Conservation (phyloP, 2,797 vertebrate genomes). For the Squalus acanthias region DNA sequence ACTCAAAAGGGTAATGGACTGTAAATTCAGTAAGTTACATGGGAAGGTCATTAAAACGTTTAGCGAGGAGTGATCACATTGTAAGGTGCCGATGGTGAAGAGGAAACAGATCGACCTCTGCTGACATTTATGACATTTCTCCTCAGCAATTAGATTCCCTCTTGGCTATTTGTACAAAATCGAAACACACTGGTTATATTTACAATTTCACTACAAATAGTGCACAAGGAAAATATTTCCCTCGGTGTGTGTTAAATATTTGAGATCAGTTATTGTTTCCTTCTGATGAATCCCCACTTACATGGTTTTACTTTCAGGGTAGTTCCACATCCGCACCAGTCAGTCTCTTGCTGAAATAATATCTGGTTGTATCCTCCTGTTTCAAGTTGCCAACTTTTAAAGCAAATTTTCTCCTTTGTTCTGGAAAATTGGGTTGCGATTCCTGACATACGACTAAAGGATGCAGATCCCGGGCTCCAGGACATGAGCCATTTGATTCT, state of each 20-base stretch:
- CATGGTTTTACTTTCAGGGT: not conserved
- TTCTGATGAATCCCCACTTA: not conserved
- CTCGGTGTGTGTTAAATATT: not conserved
- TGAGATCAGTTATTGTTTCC: not conserved
- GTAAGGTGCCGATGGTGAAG: not conserved
- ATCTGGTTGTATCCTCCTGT: not conserved
- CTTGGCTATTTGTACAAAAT: not conserved
- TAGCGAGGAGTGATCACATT: no score
- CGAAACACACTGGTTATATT: no score
- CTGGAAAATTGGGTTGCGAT: not conserved
- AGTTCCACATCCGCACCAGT: not conserved
- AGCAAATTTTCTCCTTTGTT: not conserved
- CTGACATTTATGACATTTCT: not conserved
- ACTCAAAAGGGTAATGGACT: no score
- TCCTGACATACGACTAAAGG: not conserved
- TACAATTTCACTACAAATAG: no score
- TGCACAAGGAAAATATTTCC: no score
- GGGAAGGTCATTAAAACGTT: no score
- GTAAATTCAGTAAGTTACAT: no score
- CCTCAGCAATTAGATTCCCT: no score
- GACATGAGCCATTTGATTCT: not conserved
- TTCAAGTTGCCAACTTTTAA: not conserved
- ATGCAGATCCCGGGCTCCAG: not conserved
- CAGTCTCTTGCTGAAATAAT: not conserved
- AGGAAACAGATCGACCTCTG: not conserved